Evolutionary conservation across 2,797 vertebrate species (phyloP).

Genomic region (Halcyon leucocephala): DNA sequence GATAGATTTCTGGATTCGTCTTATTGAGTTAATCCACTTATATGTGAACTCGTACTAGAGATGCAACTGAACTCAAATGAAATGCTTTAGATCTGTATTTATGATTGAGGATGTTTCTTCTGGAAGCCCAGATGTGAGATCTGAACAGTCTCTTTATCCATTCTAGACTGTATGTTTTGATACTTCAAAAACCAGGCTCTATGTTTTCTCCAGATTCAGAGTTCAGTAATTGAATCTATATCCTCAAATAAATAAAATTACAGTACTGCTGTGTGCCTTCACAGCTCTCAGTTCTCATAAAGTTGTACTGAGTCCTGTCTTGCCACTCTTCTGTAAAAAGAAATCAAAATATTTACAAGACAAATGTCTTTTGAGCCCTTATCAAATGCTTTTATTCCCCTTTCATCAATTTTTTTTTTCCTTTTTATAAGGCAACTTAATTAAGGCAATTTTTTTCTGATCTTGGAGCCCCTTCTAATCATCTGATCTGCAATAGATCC

Average conservation of each 20-base stretch:
- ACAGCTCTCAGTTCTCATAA: not conserved
- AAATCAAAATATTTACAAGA: not conserved
- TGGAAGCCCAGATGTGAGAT: not conserved
- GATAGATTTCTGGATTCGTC: slow-evolving; percentile 8
- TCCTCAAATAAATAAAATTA: not conserved
- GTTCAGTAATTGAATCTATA: not conserved
- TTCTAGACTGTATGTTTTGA: not conserved
- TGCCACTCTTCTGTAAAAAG: not conserved
- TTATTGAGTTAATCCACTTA: not conserved
- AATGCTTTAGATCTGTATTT: not conserved
- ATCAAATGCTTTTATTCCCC: not conserved
- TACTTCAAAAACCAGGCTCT: not conserved
- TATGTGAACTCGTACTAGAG: not conserved
- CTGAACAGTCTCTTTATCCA: not conserved
- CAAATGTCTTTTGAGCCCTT: not conserved
- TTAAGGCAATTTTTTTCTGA: not conserved
- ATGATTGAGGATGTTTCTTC: not conserved
- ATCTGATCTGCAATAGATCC: not conserved
- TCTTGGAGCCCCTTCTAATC: not conserved
- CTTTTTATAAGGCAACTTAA: not conserved
- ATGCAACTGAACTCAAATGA: not conserved
- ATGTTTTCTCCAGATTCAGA: not conserved
- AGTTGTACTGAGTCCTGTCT: not conserved
- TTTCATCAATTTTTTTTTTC: not conserved
- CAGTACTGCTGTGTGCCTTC: not conserved